Base-by-base conservation (phyloP, 1,140 invertebrate genomes). In the Plutomurus gul region DNA sequence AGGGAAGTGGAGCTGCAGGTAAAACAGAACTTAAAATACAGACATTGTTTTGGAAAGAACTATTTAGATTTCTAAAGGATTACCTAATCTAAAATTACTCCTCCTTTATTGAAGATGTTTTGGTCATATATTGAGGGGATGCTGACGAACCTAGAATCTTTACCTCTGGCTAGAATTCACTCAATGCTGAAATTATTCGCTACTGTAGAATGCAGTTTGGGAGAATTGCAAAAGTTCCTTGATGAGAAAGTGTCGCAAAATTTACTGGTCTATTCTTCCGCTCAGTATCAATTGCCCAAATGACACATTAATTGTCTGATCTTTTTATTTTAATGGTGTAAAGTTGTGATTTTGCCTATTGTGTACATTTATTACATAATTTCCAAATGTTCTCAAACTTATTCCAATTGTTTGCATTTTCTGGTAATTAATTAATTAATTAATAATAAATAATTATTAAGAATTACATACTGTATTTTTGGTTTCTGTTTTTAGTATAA, bases 121-220 rank as follows among this genome's bases (percentile, higher is more conserved):
- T 98, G 96, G 96, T 95, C 95, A 0, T 98, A 98, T 84, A 97
- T 98, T 85, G 93, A 96, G 40, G 96, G 96, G 8, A 98, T 99
- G 96, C 87, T 99, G 30, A 96, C 96, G 0, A 99, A 98, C 89
- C 88, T 99, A 75, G 96, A 98, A 83, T 95, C 94, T 1, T 89
- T 99, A 85, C 93, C 96, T 1, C 87, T 98, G 47, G 96, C 98
- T 82, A 88, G 97, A 72, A 98, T 99, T 84, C 96, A 98, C 87
- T 94, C 96, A 84, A 98, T 99, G 95, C 88, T 99, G 25, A 95
- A 96, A 85, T 96, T 99, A 92, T 99, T 99, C 89, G 94, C 95
- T 3, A 91, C 93, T 0, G 92, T 94, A 11, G 96, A 98, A 85
- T 97, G 95, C 82, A 95, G 92, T 83, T 87, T 95, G 70, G 92